Base-by-base conservation (phyloP, 2,113 vertebrate genomes). In the Petromus typicus region DNA sequence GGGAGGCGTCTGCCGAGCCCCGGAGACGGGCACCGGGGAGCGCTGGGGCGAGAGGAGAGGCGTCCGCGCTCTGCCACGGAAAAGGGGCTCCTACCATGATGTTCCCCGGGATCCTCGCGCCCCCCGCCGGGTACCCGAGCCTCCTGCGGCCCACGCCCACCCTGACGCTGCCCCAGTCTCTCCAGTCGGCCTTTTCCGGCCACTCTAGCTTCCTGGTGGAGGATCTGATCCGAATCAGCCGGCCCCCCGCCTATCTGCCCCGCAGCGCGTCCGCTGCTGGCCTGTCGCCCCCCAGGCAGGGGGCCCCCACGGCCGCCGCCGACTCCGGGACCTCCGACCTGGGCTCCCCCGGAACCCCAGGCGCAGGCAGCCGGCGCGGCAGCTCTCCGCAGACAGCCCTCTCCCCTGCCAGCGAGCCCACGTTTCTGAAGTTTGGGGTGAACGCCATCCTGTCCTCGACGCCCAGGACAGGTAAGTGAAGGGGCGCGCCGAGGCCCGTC, bases 341-440 rank as follows among this genome's bases (percentile, higher is more conserved):
- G 12, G 94, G 96, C 45, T 97, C 97, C 43, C 96, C 97, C 40
- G 1, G 97, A 14, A 11, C 98, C 43, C 73, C 97, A 43, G 1
- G 97, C 22, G 7, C 98, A 0, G 84, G 96, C 34, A 96, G 96
- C 59, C 97, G 98, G 75, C 98, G 98, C 22, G 98, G 98, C 48
- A 98, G 98, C 86, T 98, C 99, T 40, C 96, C 98, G 0, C 98
- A 97, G 94, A 97, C 98, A 54, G 95, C 98, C 37, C 57, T 98
- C 97, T 94, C 98, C 84, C 84, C 98, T 81, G 94, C 93, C 96
- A 85, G 75, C 91, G 99, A 99, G 43, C 97, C 99, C 40, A 99
- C 98, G 64, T 99, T 98, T 98, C 98, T 99, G 5, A 99, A 99
- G 98, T 99, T 99, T 90, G 99, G 99, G 40, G 99, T 99, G 94